A percentile compares a stretch with the other conserved stretches of the same genome.
These are phyloP conservation scores for Ophioderma brevispina DNA, from an alignment of 35 echinoderm and acorn worm species.

Conservation along the genomic window DNA sequence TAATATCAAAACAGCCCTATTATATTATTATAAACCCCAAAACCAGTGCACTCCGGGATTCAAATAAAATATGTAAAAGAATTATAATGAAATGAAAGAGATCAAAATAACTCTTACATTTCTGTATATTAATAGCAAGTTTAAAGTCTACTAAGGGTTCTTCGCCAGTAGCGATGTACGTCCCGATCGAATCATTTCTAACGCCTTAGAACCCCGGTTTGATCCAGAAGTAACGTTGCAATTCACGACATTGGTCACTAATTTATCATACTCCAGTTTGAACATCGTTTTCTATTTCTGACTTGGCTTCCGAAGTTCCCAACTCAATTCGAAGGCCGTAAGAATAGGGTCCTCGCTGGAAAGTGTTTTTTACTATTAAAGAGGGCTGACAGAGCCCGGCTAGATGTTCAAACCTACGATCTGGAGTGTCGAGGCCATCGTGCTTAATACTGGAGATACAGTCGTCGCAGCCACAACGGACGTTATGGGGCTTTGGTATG, in stretches of 20 bases:
- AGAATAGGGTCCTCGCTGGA: constrained; percentile 95
- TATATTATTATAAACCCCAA: too few species aligned
- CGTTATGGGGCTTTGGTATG: constrained; percentile 97
- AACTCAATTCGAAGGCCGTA: constrained; percentile 95
- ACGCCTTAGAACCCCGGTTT: constrained; percentile 91
- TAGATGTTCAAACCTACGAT: constrained; percentile 93
- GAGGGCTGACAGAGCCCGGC: constrained; percentile 87
- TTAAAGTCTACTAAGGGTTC: constrained; percentile 78
- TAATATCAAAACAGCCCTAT: too few species aligned
- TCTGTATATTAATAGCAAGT: constrained; percentile 95
- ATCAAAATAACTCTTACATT: too few species aligned
- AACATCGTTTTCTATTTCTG: constrained; percentile 98
- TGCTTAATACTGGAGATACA: constrained; percentile 90
- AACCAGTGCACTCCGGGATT: too few species aligned
- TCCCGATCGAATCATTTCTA: constrained; percentile 89
- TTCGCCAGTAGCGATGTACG: constrained; percentile 40
- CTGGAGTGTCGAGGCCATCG: constrained; percentile 92
- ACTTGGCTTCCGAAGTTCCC: constrained; percentile 88
- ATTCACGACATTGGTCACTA: constrained; percentile 86
- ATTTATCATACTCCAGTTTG: constrained; percentile 90
- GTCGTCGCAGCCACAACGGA: constrained; percentile 95
- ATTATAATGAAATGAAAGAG: too few species aligned
- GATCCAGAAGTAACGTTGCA: constrained; percentile 81
- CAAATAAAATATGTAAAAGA: too few species aligned
- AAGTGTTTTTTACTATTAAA: constrained; percentile 89